Conservation (phyloP, 1,140 invertebrate species). For the Diorhabda carinulata region DNA sequence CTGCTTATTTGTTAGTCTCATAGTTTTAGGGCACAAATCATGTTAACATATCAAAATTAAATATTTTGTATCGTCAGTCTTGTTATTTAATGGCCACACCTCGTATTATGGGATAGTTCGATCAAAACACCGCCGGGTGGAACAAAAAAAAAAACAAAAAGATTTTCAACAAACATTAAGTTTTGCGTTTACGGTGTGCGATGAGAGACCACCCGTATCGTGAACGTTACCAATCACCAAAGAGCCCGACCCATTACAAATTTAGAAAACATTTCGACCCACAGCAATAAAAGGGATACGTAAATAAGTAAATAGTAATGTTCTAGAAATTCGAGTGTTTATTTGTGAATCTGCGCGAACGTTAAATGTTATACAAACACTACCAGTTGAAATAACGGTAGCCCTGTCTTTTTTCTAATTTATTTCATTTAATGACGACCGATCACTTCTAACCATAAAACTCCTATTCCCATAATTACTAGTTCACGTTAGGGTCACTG, state of each 20-base stretch:
- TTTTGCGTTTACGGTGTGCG: constrained; percentile 10
- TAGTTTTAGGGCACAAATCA: too few species aligned
- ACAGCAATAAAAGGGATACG: constrained; percentile 40
- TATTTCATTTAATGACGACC: constrained; percentile 5
- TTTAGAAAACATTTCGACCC: constrained; percentile 35
- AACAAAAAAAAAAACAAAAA: too few species aligned
- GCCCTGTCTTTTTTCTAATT: constrained; percentile 21
- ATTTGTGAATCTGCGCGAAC: constrained; percentile 43
- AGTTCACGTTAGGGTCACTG: too few species aligned
- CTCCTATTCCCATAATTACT: too few species aligned
- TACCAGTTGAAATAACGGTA: constrained; percentile 21
- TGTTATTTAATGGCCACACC: too few species aligned
- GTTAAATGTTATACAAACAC: constrained; percentile 42
- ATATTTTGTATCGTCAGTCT: too few species aligned
- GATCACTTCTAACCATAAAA: background rate
- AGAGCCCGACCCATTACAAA: constrained; percentile 28
- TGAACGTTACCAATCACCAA: constrained; percentile 13
- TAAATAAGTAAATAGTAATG: constrained; percentile 45
- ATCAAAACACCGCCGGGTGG: too few species aligned
- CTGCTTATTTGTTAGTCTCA: too few species aligned
- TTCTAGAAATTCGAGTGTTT: constrained; percentile 46
- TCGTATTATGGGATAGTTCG: too few species aligned
- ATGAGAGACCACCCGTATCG: constrained; percentile 33
- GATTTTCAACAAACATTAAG: too few species aligned
- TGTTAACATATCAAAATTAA: too few species aligned